These are phyloP conservation scores for Drosophila carrolli DNA, from an alignment of 1,140 invertebrate genomes.

Conservation along the genomic window DNA sequence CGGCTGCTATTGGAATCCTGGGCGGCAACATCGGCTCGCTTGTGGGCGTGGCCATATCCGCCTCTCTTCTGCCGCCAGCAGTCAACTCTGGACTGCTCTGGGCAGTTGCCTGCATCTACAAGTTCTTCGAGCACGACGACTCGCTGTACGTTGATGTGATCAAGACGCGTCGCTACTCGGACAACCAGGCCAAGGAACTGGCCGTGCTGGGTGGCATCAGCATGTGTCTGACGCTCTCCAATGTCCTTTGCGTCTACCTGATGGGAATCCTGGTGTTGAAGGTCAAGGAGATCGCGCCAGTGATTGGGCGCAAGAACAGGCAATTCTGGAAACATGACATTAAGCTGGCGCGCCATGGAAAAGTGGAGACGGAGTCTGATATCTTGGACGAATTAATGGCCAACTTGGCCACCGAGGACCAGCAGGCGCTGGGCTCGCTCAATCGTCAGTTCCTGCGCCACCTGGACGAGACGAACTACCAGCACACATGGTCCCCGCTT, in stretches of 20 bases:
- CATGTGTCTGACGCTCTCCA: constrained; percentile 89
- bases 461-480: constrained; percentile 63
- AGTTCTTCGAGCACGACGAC: constrained; percentile 84
- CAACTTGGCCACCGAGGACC: constrained; percentile 60
- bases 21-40: constrained; percentile 90
- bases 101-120: constrained; percentile 87
- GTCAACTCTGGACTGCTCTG: constrained; percentile 91
- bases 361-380: constrained; percentile 53
- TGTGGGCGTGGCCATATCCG: constrained; percentile 93
- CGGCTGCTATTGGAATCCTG: constrained; percentile 90
- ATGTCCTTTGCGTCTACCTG: constrained; percentile 90
- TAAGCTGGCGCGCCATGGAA: constrained; percentile 86
- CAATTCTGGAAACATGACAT: constrained; percentile 90
- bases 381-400: constrained; percentile 75
- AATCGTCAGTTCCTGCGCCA: constrained; percentile 61
- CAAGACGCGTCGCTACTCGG: constrained; percentile 85
- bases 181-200: constrained; percentile 87
- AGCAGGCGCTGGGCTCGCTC: constrained; percentile 48
- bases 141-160: constrained; percentile 82
- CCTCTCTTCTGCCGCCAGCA: constrained; percentile 91
- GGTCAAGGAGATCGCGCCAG: constrained; percentile 91
- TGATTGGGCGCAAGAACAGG: constrained; percentile 85
- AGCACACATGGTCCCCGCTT: constrained; percentile 79
- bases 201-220: constrained; percentile 88
- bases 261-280: constrained; percentile 89